These are phyloP conservation scores for Paralichthys olivaceus DNA, from an alignment of 2,113 vertebrate species.

Conservation along the genomic window DNA sequence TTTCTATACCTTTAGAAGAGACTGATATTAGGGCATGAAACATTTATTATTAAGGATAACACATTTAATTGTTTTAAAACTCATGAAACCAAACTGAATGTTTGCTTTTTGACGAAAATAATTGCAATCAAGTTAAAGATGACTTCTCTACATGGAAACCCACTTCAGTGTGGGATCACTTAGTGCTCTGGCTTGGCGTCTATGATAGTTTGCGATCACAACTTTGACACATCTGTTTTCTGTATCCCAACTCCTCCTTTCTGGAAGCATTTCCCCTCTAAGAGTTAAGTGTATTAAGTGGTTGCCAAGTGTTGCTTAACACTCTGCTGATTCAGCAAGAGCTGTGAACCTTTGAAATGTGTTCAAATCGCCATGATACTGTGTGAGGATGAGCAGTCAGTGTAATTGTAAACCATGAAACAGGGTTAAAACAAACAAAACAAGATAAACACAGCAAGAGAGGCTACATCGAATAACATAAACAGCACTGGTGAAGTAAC, in stretches of 20 bases:
- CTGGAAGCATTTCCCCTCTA: constrained; percentile 30
- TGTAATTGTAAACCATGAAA: constrained; percentile 18
- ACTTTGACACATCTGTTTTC: constrained; percentile 47
- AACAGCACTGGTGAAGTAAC: too few species aligned
- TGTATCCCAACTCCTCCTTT: constrained; percentile 30
- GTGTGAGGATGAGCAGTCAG: not conserved
- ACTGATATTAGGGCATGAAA: not conserved
- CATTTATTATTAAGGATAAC: not conserved
- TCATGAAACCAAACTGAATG: not conserved
- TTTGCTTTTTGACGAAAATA: not conserved
- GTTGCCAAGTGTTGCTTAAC: constrained; percentile 43
- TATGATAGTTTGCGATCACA: constrained; percentile 17
- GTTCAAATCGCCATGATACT: not conserved
- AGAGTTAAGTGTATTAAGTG: constrained; percentile 23
- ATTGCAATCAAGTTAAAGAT: not conserved
- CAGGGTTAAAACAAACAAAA: too few species aligned
- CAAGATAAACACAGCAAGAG: constrained; percentile 3
- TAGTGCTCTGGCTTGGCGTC: not conserved
- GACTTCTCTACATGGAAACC: not conserved
- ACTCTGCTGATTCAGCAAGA: constrained; percentile 48
- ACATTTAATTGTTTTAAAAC: not conserved
- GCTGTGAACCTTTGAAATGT: constrained; percentile 18
- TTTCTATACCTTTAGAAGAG: not conserved
- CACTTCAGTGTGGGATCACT: not conserved
- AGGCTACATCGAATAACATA: too few species aligned